Percentiles rank a stretch among this genome's conserved stretches.
Evolutionary conservation across 2,888 invertebrate genomes (phyloP).

Genomic region (Philereme transversata): DNA sequence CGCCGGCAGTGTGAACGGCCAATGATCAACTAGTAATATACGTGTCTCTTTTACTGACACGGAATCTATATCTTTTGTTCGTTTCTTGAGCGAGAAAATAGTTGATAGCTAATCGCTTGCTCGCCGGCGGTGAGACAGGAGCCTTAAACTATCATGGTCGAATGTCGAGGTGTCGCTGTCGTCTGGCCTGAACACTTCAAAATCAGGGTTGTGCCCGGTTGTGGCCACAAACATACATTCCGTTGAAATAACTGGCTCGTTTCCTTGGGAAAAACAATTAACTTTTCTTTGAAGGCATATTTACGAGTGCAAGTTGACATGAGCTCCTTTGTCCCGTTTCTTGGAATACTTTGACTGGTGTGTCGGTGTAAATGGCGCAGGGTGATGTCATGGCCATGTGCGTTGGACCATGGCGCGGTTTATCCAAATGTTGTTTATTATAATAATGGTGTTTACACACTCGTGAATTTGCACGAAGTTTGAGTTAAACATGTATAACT

Average conservation of each 20-base stretch:
- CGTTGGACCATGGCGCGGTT: conserved; percentile 54
- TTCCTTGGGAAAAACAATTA: conserved; percentile 24
- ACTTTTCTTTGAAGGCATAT: conserved; percentile 30
- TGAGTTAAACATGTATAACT: no score
- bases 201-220: no score
- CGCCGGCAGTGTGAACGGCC: no score
- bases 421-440: conserved; percentile 43
- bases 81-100: no score
- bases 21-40: no score
- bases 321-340: conserved; percentile 46
- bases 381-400: conserved; percentile 67
- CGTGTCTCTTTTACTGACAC: no score
- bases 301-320: conserved; percentile 19
- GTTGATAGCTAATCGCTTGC: no score
- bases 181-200: no score
- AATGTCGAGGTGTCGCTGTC: no score
- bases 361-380: conserved; percentile 52
- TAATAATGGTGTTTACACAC: conserved; percentile 9
- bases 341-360: conserved; percentile 45
- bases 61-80: no score
- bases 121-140: no score
- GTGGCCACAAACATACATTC: no score
- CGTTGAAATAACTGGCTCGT: conserved; percentile 1
- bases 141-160: not conserved
- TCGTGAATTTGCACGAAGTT: not conserved